phyloP scores from a whole-genome alignment of 2,113 vertebrate species.

The Ariopsis seemanni region DNA sequence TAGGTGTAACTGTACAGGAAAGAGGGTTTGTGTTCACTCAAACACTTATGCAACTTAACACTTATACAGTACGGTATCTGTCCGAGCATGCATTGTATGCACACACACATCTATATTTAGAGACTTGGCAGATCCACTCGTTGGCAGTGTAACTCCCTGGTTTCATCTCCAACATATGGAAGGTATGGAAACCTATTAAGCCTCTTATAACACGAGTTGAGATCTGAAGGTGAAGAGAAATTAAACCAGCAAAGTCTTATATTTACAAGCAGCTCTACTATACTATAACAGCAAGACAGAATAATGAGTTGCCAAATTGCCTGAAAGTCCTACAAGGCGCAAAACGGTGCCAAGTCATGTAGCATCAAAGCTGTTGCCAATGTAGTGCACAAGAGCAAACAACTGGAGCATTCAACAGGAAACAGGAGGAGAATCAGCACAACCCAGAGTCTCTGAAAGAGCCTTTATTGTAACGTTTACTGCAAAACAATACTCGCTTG shows the following conservation, averaged over 20 bases:
- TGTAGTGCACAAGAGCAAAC: not conserved
- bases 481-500: slow-evolving; percentile 29
- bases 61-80: not conserved
- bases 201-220: not conserved
- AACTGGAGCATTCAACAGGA: slow-evolving; percentile 7
- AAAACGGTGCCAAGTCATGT: not conserved
- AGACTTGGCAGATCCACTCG: not conserved
- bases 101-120: not conserved
- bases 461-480: slow-evolving; percentile 30
- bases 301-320: not conserved
- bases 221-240: not conserved
- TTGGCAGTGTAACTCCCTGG: not conserved
- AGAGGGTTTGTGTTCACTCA: not conserved
- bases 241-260: not conserved
- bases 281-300: not conserved
- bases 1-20: not conserved
- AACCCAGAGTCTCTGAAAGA: not conserved
- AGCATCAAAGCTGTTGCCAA: not conserved
- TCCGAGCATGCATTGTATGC: not conserved
- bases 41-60: not conserved
- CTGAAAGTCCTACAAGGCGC: not conserved
- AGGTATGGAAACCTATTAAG: not conserved
- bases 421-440: not conserved
- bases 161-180: not conserved
- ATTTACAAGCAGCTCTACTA: not conserved